Evolutionary conservation across 2,113 vertebrate species (phyloP).

Genomic region (Scatophagus argus): DNA sequence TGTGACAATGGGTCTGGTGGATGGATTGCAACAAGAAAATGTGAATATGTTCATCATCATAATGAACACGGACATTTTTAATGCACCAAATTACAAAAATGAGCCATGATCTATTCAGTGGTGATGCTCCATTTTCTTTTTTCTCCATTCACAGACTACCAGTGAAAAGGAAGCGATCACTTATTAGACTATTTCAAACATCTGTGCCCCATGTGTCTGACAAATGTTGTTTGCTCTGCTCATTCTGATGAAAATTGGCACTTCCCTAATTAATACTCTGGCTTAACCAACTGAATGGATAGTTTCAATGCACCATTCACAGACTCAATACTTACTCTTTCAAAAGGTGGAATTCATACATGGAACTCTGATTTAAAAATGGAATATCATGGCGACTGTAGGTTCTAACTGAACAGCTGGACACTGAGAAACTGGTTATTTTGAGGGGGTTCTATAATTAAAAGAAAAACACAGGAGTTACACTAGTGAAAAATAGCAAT

Average conservation of each 20-base stretch:
- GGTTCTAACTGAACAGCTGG: neutral
- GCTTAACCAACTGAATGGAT: slow-evolving; percentile 23
- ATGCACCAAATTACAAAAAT: neutral
- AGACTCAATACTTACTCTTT: slow-evolving; percentile 14
- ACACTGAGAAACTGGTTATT: neutral
- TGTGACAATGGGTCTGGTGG: neutral
- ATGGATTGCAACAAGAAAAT: slow-evolving; percentile 8
- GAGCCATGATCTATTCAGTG: neutral
- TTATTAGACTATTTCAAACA: slow-evolving; percentile 21
- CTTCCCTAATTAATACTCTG: slow-evolving; percentile 31
- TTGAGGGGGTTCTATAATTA: neutral
- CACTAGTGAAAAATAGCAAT: neutral
- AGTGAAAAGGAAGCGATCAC: slow-evolving; percentile 18
- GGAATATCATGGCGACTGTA: neutral
- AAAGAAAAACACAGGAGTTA: neutral
- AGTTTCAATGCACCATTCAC: slow-evolving; percentile 1
- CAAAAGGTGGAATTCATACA: slow-evolving; percentile 4
- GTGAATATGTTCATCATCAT: slow-evolving; percentile 14
- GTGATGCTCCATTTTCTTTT: neutral
- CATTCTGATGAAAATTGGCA: slow-evolving; percentile 37
- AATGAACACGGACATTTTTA: slow-evolving; percentile 15
- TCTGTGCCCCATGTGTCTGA: slow-evolving; percentile 28
- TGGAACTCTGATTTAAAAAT: slow-evolving; percentile 1
- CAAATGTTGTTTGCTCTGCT: slow-evolving; percentile 34
- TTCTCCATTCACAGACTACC: slow-evolving; percentile 5